Evolutionary conservation across 1,140 invertebrate genomes (phyloP), one percentile per base, ranked within the genome.

Genomic region (Drosophila albomicans): DNA sequence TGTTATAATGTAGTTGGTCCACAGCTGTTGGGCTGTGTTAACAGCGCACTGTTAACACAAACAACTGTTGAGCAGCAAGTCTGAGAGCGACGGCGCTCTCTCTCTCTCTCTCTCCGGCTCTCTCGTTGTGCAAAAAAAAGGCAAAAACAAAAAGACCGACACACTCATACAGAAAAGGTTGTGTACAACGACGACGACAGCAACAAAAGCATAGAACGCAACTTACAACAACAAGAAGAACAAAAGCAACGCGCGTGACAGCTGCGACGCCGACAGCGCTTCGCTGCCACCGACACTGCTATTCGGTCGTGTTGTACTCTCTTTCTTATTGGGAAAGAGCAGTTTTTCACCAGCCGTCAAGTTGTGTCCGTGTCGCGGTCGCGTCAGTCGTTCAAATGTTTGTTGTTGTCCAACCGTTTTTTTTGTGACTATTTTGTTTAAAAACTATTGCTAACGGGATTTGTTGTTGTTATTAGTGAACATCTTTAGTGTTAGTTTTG

Each of bases 11-110:
- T n/a, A 56, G 45, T 11, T 59, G 45, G 15, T 15, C 15, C 25
- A 25, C 20, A 61, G 38, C 70, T 72, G 56, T 52, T 73, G 16
- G 16, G 35, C 35, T 8, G 35, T 25, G 0, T 54, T 76, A 68
- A 77, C 70, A 77, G 70, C 16, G 49, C 15, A 25, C 49, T 74
- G 70, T 77, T 74, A 74, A 20, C 43, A 57, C 56, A 76, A 72
- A 79, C 77, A 79, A 79, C 77, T 79, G 77, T 79, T 79, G 77
- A 79, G 77, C 63, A 79, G 77, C 63, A 65, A 72, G 51, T 49
- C 41, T 59, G 70, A 73, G 62, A 73, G 69, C 62, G 69, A 38
- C 73, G 58, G 43, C 73, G 54, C 61, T 63, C 73, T 54, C 59
- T 59, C 54, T 25, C 3, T 3, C 20, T 25, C 20, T 25, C 20